Evolutionary conservation across 2,797 vertebrate genomes (phyloP), one percentile per base, ranked within the genome.

Genomic region (Onychomys leucogaster): DNA sequence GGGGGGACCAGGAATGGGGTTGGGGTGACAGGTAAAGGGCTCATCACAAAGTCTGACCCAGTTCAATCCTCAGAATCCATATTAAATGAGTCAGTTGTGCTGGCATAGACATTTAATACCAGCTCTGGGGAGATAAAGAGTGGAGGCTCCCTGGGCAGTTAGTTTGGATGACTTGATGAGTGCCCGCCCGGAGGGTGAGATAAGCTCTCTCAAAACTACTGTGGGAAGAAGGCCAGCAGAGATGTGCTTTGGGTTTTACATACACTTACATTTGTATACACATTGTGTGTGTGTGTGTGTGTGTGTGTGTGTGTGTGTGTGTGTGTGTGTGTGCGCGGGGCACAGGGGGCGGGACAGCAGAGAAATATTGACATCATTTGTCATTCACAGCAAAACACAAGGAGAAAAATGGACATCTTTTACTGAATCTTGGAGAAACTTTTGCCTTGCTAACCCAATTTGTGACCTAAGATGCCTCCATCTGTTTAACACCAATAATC

Each of bases 381-480:
- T 63, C 61, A 81, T 57, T 57, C 6, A 27, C 61, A 34, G 29
- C 52, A 80, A 46, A 65, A 65, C 29, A 85, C 37, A 69, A 63
- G 12, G 19, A 32, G 57, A 80, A 73, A 73, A 67, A 43, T 32
- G 12, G 43, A 7, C 29, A 27, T 1, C 8, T 49, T 73, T 43
- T 10, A 25, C 29, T 37, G 52, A 27, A 4, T 86, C 61, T 77
- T 82, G 1, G 29, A 43, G 81, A 83, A 69, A 6, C 5, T 4
- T 59, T 8, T 10, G 1, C 19, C 32, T 23, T 0, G 2, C 8
- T 23, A 25, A 84, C 59, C 12, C 21, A 11, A 17, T 2, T n/a
- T 73, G 14, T 55, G 3, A 7, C 32, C 34, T 75, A 2, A 0
- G 8, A 1, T 29, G 75, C 12, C 59, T 95, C 75, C 27, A 37